Base-by-base conservation (phyloP, 2,113 vertebrate genomes). In the Oplegnathus fasciatus region DNA sequence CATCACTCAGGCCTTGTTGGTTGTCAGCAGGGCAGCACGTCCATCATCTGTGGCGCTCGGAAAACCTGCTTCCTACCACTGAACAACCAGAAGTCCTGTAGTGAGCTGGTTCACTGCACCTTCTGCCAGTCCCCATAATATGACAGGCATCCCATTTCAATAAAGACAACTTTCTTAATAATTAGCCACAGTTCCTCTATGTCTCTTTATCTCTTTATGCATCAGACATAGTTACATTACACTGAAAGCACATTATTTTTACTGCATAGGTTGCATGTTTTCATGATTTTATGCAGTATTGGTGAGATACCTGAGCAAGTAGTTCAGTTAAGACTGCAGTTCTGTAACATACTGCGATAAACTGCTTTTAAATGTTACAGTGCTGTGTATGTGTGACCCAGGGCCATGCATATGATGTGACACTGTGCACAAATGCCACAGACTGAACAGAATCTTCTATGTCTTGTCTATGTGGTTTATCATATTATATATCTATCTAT, bases 1-100 rank as follows among this genome's bases (percentile, higher is more conserved):
- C 64, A 89, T 86, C 64, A 78, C 81, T 81, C 80, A 72, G 80
- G 55, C 42, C 61, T 76, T 75, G 78, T 85, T 73, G 58, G 74
- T 65, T 78, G 73, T 71, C 67, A 78, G 40, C 48, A 40, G 26
- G 52, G 28, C 20, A 14, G 30, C 64, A 24, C 64, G 68, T 78
- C 68, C 67, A 62, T 87, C 66, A 77, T 69, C 60, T 57, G 40
- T 30, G 26, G 11, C 28, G 70, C 57, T 64, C 4, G 1, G 37
- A 13, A 71, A 67, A 44, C 13, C 42, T 5, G 1, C 34, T 82
- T 30, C 34, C 48, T 24, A 61, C 71, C 15, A 37, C 37, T 65
- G 71, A 32, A 13, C 20, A 22, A 48, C 22, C 60, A 48, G 22
- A 76, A 40, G 14, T 48, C 46, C 34, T 50, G 34, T 61, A 17